Base-by-base conservation (phyloP, 2,113 vertebrate species). In the Castor canadensis region DNA sequence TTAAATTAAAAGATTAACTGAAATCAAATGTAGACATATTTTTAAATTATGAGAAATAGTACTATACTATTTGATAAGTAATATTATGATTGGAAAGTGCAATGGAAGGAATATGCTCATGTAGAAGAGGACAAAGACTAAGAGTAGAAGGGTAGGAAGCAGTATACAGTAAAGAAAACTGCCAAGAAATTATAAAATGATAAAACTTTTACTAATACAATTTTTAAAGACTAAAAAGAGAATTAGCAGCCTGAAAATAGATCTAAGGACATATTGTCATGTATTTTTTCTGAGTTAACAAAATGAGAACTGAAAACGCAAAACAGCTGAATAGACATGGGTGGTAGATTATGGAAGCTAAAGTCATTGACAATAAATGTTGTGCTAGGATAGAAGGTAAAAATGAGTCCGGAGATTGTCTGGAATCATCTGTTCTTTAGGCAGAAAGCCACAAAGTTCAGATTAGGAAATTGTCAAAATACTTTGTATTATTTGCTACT, bases 61-160 rank as follows among this genome's bases (percentile, higher is more conserved):
- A 16, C 19, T 71, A 77, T 19, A 4, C 40, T 75, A 47, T 62
- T n/a, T 40, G 58, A 60, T 45, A 52, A 45, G 15, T 67, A 95
- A 52, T 79, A 32, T 72, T 15, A 1, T n/a, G 10, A 10, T 58
- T 60, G 60, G 75, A 66, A 58, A 17, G 56, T 11, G 22, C 13
- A 83, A 40, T 47, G 20, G 3, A 40, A 75, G 72, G 6, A 45
- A 58, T 64, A 73, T 52, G 32, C 5, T 56, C 69, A 1, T 28
- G 26, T 0, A 26, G 1, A 71, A 64, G 9, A 58, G 77, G 6
- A 3, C 20, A 84, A 76, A 69, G 5, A 13, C 0, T 22, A 7
- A 43, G 5, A 6, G 45, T 19, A 17, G 1, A 16, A 13, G 0
- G 22, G 40, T 58, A 49, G 1, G 3, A 87, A 38, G 6, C 10